Evolutionary conservation across 2,113 vertebrate species (phyloP), one percentile per base, ranked within the genome.

Genomic region (Ictidomys tridecemlineatus): DNA sequence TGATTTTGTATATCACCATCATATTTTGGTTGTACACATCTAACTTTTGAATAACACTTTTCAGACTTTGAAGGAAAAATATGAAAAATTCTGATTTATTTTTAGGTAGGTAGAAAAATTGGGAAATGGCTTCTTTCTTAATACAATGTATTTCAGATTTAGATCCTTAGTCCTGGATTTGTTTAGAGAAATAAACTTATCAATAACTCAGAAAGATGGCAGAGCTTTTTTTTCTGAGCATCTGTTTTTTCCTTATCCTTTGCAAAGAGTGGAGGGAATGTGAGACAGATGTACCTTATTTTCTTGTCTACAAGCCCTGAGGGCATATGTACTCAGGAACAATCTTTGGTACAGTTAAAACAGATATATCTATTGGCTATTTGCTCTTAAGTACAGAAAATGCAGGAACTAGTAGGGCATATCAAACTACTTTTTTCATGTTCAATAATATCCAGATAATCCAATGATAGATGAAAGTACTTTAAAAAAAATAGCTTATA

Each of bases 281-380:
- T 96, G 88, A 63, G 61, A 88, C 53, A 88, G 53, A 45, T 95
- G 5, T 92, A 26, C 37, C 10, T 93, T 87, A 34, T 63, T 98
- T 96, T 67, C 48, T 45, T 78, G 20, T 89, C 72, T 91, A 7
- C 26, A 84, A 94, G 12, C 4, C 70, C n/a, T 88, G 9, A 32
- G 18, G 89, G 39, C 28, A 65, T 61, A 34, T 56, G n/a, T 69
- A 8, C 32, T 85, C 82, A 85, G 42, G 69, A 91, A 85, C 32
- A 53, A 76, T 39, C 85, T 69, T 93, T 82, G 45, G 24, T 85
- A n/a, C 20, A 61, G 42, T 96, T 89, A 95, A 93, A 45, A 42
- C 30, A 79, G n/a, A 67, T 61, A n/a, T 72, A 58, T 70, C 22
- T 53, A 51, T 89, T 74, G 2, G 0, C 24, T 65, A 16, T 39